Base-by-base conservation (phyloP, 1,140 invertebrate species). In the Cherax destructor region DNA sequence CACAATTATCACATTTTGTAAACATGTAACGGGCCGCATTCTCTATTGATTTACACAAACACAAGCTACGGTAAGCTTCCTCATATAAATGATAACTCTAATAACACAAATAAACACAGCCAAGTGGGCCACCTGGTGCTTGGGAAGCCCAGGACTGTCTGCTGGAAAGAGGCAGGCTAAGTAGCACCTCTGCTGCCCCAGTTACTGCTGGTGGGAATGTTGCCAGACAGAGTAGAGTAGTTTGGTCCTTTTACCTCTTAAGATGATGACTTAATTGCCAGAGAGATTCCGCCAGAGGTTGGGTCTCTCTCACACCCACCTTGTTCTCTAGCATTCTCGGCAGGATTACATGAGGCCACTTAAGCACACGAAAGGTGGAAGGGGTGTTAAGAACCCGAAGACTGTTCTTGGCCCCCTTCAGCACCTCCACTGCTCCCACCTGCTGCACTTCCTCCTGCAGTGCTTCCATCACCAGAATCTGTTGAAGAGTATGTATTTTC, bases 361-460 rank as follows among this genome's bases (percentile, higher is more conserved):
- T 74, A 21, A 74, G 69, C 69, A 74, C 69, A 74, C 24, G n/a
- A 56, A 61, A 21, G 81, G 24, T 69, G 59, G 18, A 21, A 65
- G 52, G 16, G 52, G 59, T 65, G 69, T 83, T 83, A 83, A 49
- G 81, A 83, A n/a, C 81, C 81, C 7, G 81, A 83, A 9, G 81
- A 69, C 61, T 83, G 81, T 4, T 41, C 81, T 65, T 83, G 81
- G 18, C 81, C 52, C 13, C 59, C 69, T 61, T 65, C 69, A 49
- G 81, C 81, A 65, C 81, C 81, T 30, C 69, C 81, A 69, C 61
- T 69, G 81, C 81, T 69, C 7, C 81, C 81, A 49, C 59, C 59
- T 18, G 81, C 49, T 49, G 81, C 81, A 21, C 81, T 49, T 47
- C 81, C 81, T 41, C 81, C 81, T 61, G 69, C 81, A 18, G 81